Base-by-base conservation (phyloP, 2,797 vertebrate species). In the Phrynocephalus guinanensis region DNA sequence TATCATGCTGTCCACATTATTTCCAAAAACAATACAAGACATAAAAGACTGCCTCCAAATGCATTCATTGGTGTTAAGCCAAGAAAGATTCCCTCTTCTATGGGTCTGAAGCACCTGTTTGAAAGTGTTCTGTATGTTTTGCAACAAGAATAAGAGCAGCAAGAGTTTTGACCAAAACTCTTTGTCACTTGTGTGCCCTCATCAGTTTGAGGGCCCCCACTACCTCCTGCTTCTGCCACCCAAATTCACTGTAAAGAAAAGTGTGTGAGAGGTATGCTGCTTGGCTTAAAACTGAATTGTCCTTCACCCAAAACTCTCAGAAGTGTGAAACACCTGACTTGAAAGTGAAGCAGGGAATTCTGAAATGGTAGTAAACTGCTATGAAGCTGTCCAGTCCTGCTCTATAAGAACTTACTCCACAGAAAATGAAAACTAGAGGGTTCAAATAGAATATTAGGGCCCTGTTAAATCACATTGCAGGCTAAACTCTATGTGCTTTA, bases 1-100 rank as follows among this genome's bases (percentile, higher is more conserved):
- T 93, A 70, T 92, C 92, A 91, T 91, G 89, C 66, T 15, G 33
- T 81, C 44, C 86, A 92, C 90, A 92, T 90, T 71, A 66, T 83
- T 75, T 89, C 87, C 50, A 85, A 92, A 91, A 92, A 89, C 1
- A 83, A 86, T 84, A 72, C 1, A 79, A 80, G 50, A 84, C 92
- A 90, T 90, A 80, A 90, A 44, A 83, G 30, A 24, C 52, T 75
- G 16, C 48, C 82, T 81, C 48, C 20, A 70, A 68, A 56, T 85
- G 56, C 79, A 85, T 70, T 85, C 56, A 66, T 70, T 52, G 26
- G 3, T 73, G 33, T n/a, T 81, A 88, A 33, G 30, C 2, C 30
- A n/a, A 56, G 56, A 66, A 11, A n/a, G 4, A 4, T 79, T 79
- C 20, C 20, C 30, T 20, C 28, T 16, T 56, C 52, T 88, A 22